phyloP scores from a whole-genome alignment of 2,113 vertebrate species.

The Turdus rufiventris region DNA sequence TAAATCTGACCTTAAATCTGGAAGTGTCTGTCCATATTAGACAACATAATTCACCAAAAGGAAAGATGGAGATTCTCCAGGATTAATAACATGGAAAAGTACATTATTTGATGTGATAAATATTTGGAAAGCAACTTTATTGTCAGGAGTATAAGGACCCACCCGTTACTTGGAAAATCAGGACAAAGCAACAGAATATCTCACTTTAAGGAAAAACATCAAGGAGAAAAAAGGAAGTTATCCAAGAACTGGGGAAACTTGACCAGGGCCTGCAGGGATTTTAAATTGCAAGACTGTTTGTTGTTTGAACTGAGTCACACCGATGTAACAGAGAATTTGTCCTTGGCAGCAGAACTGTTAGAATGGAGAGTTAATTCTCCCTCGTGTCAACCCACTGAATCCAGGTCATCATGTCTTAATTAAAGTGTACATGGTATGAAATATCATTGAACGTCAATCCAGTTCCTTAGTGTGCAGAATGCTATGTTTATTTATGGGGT shows the following conservation, averaged over 20 bases:
- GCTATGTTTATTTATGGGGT: slow-evolving; percentile 38
- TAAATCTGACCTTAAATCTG: not conserved
- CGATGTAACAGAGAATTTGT: slow-evolving; percentile 47
- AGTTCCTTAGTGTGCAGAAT: slow-evolving; percentile 53
- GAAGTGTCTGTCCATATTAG: slow-evolving; percentile 1
- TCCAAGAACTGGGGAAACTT: slow-evolving; percentile 60
- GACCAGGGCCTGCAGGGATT: slow-evolving; percentile 49
- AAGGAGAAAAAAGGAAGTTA: slow-evolving; percentile 57
- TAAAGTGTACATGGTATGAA: slow-evolving; percentile 60
- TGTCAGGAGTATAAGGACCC: slow-evolving; percentile 65
- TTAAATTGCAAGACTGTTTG: slow-evolving; percentile 53
- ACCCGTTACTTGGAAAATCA: slow-evolving; percentile 67
- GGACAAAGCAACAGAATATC: slow-evolving; percentile 61
- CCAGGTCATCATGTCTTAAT: slow-evolving; percentile 65
- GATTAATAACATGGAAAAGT: slow-evolving; percentile 43
- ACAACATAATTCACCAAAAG: slow-evolving; percentile 14
- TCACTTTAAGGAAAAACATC: slow-evolving; percentile 64
- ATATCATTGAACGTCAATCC: slow-evolving; percentile 40
- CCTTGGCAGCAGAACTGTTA: slow-evolving; percentile 64
- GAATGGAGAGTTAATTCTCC: slow-evolving; percentile 43
- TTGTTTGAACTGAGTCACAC: slow-evolving; percentile 70
- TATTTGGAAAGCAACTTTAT: slow-evolving; percentile 66
- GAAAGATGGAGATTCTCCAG: slow-evolving; percentile 59
- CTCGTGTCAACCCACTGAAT: slow-evolving; percentile 35
- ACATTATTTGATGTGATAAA: slow-evolving; percentile 63